Conservation (phyloP, 2,888 invertebrate genomes). For the Iselma pallidipennis region DNA sequence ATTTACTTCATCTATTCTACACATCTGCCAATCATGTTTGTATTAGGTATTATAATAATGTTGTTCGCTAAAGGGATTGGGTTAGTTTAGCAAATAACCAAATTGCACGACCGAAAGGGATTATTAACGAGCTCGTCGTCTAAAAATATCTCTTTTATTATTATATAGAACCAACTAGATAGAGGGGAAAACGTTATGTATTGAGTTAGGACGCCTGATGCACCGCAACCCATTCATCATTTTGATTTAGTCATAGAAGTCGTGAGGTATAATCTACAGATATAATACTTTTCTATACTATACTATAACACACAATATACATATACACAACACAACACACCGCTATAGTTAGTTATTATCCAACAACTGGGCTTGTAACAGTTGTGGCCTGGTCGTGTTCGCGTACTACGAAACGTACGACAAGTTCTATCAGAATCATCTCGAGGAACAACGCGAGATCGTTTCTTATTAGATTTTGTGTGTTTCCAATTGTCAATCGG, state of each 20-base stretch:
- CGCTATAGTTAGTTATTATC: background rate
- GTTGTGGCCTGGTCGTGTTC: background rate
- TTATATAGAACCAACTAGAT: too few relatives aligned
- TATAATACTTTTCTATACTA: background rate
- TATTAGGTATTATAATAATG: background rate
- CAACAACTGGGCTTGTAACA: background rate
- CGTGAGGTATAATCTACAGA: background rate
- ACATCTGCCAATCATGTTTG: background rate
- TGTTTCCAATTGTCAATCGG: background rate
- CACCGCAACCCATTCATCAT: conserved; percentile 28
- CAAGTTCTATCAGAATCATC: background rate
- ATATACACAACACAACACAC: background rate
- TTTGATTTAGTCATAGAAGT: conserved; percentile 20
- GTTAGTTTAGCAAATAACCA: background rate
- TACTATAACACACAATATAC: background rate
- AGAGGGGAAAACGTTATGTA: too few relatives aligned
- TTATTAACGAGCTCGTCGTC: conserved; percentile 15
- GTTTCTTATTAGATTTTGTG: too few relatives aligned
- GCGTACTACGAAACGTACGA: background rate
- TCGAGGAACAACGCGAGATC: background rate
- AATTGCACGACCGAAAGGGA: conserved; percentile 16
- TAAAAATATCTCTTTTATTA: conserved; percentile 22
- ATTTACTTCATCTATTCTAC: background rate
- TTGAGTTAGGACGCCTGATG: conserved; percentile 25
- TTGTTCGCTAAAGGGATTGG: background rate